phyloP scores from a whole-genome alignment of 1,140 invertebrate genomes.

The Drosophila biarmipes region DNA sequence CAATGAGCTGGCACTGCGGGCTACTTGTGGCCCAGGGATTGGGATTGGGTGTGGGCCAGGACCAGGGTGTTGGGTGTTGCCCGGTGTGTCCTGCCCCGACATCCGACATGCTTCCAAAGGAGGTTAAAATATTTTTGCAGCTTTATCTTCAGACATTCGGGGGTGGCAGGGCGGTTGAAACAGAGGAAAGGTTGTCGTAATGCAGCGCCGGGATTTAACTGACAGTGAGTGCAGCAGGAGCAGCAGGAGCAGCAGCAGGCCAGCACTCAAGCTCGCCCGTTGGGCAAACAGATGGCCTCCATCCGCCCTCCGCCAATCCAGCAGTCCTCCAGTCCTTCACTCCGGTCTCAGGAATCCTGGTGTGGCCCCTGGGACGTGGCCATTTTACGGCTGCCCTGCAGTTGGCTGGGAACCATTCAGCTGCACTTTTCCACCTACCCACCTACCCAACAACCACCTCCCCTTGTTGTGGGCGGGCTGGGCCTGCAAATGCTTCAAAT shows the following conservation, averaged over 20 bases:
- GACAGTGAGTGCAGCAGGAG: slow-evolving; percentile 70
- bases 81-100: slow-evolving; percentile 27
- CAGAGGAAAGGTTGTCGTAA: slow-evolving; percentile 54
- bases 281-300: slow-evolving; percentile 72
- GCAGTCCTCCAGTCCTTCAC: too few relatives aligned
- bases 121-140: slow-evolving; percentile 83
- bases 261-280: slow-evolving; percentile 27
- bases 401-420: slow-evolving; percentile 66
- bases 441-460: not conserved
- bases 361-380: slow-evolving; percentile 71
- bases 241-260: slow-evolving; percentile 7
- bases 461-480: not conserved
- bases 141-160: slow-evolving; percentile 79
- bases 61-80: slow-evolving; percentile 4
- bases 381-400: slow-evolving; percentile 72
- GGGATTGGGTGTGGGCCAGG: not conserved
- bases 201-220: slow-evolving; percentile 78
- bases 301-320: slow-evolving; percentile 39
- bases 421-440: slow-evolving; percentile 37
- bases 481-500: slow-evolving; percentile 71
- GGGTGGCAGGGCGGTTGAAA: not conserved
- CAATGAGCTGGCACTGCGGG: slow-evolving; percentile 30
- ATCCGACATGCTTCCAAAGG: slow-evolving; percentile 78
- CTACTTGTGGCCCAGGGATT: slow-evolving; percentile 15
- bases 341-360: slow-evolving; percentile 9